phyloP scores from a whole-genome alignment of 2,888 invertebrate genomes.

The Caradrina clavipalpis region DNA sequence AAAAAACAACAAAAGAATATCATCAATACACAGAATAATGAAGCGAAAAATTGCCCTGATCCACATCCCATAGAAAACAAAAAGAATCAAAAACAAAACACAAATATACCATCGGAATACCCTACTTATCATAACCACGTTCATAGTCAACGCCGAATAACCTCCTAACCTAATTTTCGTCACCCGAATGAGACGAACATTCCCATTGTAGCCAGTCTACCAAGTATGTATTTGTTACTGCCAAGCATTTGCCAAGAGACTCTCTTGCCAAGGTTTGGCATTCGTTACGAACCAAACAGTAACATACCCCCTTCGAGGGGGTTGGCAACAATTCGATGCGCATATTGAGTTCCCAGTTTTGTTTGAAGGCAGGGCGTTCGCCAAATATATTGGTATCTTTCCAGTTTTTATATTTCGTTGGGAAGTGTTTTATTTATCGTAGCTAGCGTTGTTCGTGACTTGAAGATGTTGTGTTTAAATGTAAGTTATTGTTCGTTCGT shows the following conservation, averaged over 20 bases:
- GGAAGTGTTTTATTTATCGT: constrained; percentile 65
- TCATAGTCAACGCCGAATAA: constrained; percentile 47
- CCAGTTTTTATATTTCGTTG: constrained; percentile 74
- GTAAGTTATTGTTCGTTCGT: constrained; percentile 56
- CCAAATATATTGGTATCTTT: constrained; percentile 83
- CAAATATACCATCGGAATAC: constrained; percentile 44
- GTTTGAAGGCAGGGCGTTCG: constrained; percentile 79
- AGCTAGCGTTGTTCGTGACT: constrained; percentile 59
- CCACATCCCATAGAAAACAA: constrained; percentile 14
- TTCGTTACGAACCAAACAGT: constrained; percentile 75
- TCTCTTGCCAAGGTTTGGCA: constrained; percentile 81
- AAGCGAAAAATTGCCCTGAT: constrained; percentile 30
- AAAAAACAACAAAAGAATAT: constrained; percentile 1
- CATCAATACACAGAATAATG: constrained; percentile 11
- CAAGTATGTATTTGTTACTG: constrained; percentile 81
- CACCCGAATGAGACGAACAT: constrained; percentile 74
- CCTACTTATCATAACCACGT: constrained; percentile 60
- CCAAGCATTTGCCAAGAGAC: constrained; percentile 83
- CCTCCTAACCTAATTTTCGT: constrained; percentile 75
- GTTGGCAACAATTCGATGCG: constrained; percentile 84
- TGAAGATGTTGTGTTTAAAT: constrained; percentile 61
- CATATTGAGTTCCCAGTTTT: constrained; percentile 87
- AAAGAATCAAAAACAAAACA: constrained; percentile 48
- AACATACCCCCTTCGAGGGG: constrained; percentile 67
- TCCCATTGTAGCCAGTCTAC: constrained; percentile 70